These are phyloP conservation scores for Aphidius ervi DNA, from an alignment of 1,140 invertebrate genomes.

Conservation along the genomic window DNA sequence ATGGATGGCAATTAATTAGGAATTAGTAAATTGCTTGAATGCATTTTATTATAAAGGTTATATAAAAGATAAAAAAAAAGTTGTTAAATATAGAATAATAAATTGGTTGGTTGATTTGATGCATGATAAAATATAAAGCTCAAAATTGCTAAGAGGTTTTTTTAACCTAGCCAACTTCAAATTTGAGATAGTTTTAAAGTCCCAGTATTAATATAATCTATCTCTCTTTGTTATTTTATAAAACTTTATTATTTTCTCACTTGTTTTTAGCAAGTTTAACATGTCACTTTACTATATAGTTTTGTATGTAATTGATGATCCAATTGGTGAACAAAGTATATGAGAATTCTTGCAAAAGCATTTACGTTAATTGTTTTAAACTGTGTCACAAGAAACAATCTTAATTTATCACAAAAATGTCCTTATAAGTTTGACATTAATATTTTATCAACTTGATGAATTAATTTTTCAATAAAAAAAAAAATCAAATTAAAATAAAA, in stretches of 20 bases:
- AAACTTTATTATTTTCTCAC: background rate
- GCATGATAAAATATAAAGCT: background rate
- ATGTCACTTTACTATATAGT: slow-evolving; percentile 3
- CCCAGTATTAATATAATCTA: too few species aligned
- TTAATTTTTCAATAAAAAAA: too few species aligned
- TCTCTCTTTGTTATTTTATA: too few species aligned
- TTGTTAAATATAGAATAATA: background rate
- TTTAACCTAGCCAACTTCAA: slow-evolving; percentile 14
- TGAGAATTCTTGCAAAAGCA: background rate
- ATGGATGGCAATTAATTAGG: slow-evolving; percentile 10
- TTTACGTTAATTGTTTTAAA: slow-evolving; percentile 19
- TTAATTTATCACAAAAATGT: too few species aligned
- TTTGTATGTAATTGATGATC: slow-evolving; percentile 22
- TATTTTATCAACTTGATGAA: too few species aligned
- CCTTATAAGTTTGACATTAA: too few species aligned
- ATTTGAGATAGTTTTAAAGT: slow-evolving; percentile 20
- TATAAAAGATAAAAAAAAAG: slow-evolving; percentile 4
- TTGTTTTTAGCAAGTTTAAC: background rate
- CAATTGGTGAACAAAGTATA: slow-evolving; percentile 10
- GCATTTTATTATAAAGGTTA: background rate
- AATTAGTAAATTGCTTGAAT: slow-evolving; percentile 12
- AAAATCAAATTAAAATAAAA: too few species aligned
- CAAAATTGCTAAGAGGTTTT: slow-evolving; percentile 1
- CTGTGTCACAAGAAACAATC: too few species aligned
- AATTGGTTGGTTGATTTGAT: too few species aligned